Base-by-base conservation (phyloP, 2,888 invertebrate species). In the Hirtodrosophila confusa region DNA sequence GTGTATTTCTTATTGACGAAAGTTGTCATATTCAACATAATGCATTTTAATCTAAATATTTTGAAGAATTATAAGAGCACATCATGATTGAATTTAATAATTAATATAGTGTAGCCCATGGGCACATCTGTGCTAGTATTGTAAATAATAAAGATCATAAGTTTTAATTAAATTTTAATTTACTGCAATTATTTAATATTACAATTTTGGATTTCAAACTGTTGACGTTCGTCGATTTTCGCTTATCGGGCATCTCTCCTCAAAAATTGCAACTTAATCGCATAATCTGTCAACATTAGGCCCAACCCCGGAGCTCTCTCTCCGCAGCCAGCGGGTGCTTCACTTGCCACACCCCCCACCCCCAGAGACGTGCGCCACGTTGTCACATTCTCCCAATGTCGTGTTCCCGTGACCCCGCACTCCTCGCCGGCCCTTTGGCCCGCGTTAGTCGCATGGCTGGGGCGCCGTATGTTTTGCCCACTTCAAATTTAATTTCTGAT, bases 401-500 rank as follows among this genome's bases (percentile, higher is more conserved):
- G 31, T 3, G 12, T 24, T 17, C n/a, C 37, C 48, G n/a, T 0
- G 7, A 0, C 5, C 39, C 37, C 12, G 2, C 27, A 0, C 27
- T 1, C 35, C 9, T 1, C 6, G 3, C 3, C 10, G 7, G 7
- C 10, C 9, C 7, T 4, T 8, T 6, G 23, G 33, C 45, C 40
- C 12, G 29, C 36, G n/a, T 39, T 37, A 23, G 31, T 27, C 23
- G 44, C 35, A 24, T 53, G 29, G 61, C 27, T 36, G 7, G 17
- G 47, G 77, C 73, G 66, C 86, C 83, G 84, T 85, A 80, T 84
- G 84, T 80, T 85, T 82, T 72, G 79, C 75, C 79, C 79, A 77
- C 82, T 83, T 86, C 65, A 84, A 84, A 84, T 84, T 84, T 84
- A 84, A 84, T 84, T 84, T 86, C 75, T 84, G 82, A 84, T 86